Evolutionary conservation across 2,888 invertebrate genomes (phyloP).

Genomic region (Rhingia campestris): DNA sequence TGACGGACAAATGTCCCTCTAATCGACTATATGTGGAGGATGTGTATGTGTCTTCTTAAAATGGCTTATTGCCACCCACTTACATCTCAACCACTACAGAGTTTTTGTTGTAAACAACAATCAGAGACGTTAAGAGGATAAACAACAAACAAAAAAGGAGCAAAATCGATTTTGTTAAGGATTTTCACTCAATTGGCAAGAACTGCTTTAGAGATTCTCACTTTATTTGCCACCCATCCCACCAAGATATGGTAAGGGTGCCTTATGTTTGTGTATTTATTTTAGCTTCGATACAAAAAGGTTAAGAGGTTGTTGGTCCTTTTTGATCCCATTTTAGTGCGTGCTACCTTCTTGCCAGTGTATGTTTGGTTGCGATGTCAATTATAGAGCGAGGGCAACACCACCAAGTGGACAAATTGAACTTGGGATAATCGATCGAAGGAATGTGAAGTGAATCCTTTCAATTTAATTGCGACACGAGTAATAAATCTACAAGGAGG

Average conservation of each 20-base stretch:
- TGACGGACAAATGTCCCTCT: slow-evolving; percentile 59
- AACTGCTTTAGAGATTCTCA: slow-evolving; percentile 36
- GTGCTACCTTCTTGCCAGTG: slow-evolving; percentile 14
- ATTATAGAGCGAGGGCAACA: slow-evolving; percentile 27
- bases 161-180: slow-evolving; percentile 68
- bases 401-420: slow-evolving; percentile 60
- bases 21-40: slow-evolving; percentile 47
- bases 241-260: no score
- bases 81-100: slow-evolving; percentile 5
- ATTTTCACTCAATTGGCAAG: slow-evolving; percentile 71
- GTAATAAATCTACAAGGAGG: slow-evolving; percentile 43
- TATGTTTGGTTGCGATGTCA: slow-evolving; percentile 53
- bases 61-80: slow-evolving; percentile 57
- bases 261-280: slow-evolving; percentile 43
- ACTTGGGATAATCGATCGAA: slow-evolving; percentile 56
- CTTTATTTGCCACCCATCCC: no score
- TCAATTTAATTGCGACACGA: slow-evolving; percentile 55
- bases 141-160: not conserved
- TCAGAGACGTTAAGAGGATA: not conserved
- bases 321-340: slow-evolving; percentile 59
- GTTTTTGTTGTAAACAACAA: slow-evolving; percentile 60
- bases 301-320: slow-evolving; percentile 65
- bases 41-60: slow-evolving; percentile 21
- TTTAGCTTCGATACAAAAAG: slow-evolving; percentile 57
- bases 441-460: slow-evolving; percentile 52